Evolutionary conservation across 2,113 vertebrate species (phyloP), one percentile per base, ranked within the genome.

Genomic region (Ailuropoda melanoleuca): DNA sequence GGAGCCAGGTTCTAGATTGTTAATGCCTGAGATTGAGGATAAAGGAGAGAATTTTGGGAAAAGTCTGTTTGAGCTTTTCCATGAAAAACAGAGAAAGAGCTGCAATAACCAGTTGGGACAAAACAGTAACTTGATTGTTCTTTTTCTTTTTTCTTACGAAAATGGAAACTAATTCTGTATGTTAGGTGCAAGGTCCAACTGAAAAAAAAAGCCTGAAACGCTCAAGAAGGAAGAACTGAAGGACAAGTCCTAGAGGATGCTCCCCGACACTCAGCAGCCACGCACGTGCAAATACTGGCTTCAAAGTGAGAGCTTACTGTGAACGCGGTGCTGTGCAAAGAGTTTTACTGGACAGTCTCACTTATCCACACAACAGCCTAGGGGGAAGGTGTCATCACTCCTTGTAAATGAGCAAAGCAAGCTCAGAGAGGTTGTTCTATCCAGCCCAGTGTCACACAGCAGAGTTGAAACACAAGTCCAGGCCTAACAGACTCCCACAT

Each of bases 221-320:
- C 6, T 29, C 18, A 23, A 24, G 64, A 92, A 53, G 39, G 85
- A 29, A 50, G 64, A 74, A 4, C 19, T 9, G 43, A n/a, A 24
- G 2, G 50, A 48, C 46, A 58, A 31, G 39, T 58, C 53, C 18
- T 37, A 26, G 55, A 43, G 1, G 4, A 3, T 7, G 5, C 10
- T 55, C 8, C 29, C 4, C 1, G n/a, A 58, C 8, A 11, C 11
- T n/a, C 14, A 3, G n/a, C 31, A 50, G 7, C 5, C 43, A 64
- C 2, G 7, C 0, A 12, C 1, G 48, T 0, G 39, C 66, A 50
- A 37, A 4, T 11, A 11, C 7, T 50, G 46, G 68, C n/a, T 34
- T 70, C 4, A 53, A 34, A 21, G 39, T 4, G 21, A 39, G n/a
- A 84, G n/a, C 64, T 77, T 18, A 10, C 78, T 39, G 2, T 48